Conservation (phyloP, 2,797 vertebrate genomes). For the Coregonus ussuriensis region DNA sequence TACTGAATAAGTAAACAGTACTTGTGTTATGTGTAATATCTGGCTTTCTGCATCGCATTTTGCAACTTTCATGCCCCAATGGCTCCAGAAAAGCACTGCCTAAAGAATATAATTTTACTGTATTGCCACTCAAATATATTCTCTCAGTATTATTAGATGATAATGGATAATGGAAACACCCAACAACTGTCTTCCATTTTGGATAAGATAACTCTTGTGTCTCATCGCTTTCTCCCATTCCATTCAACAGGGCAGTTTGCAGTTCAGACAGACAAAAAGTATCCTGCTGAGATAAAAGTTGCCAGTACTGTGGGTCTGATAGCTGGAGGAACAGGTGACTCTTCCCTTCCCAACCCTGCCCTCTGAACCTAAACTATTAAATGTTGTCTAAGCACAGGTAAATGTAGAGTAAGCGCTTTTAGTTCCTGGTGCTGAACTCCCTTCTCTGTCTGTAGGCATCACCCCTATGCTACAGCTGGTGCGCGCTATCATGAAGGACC, state of each 20-base stretch:
- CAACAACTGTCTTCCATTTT: neutral
- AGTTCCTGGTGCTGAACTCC: neutral
- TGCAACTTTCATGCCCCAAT: no score
- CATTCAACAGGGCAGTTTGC: constrained; percentile 54
- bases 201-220: neutral
- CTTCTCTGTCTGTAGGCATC: constrained; percentile 47
- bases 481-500: constrained; percentile 59
- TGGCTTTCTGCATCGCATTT: no score
- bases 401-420: constrained; percentile 2
- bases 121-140: neutral
- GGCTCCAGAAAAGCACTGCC: no score
- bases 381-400: neutral
- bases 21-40: no score
- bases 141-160: neutral
- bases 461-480: constrained; percentile 69
- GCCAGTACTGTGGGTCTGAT: constrained; percentile 59
- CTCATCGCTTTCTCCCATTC: neutral
- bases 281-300: constrained; percentile 45
- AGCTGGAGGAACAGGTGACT: constrained; percentile 67
- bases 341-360: neutral
- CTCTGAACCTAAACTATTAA: neutral
- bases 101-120: neutral
- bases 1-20: no score
- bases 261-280: constrained; percentile 63
- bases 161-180: neutral